Percentiles rank a stretch among this genome's conserved stretches.
These are phyloP conservation scores for Lasioglossum vierecki DNA, from an alignment of 2,888 invertebrate species.

Conservation along the genomic window DNA sequence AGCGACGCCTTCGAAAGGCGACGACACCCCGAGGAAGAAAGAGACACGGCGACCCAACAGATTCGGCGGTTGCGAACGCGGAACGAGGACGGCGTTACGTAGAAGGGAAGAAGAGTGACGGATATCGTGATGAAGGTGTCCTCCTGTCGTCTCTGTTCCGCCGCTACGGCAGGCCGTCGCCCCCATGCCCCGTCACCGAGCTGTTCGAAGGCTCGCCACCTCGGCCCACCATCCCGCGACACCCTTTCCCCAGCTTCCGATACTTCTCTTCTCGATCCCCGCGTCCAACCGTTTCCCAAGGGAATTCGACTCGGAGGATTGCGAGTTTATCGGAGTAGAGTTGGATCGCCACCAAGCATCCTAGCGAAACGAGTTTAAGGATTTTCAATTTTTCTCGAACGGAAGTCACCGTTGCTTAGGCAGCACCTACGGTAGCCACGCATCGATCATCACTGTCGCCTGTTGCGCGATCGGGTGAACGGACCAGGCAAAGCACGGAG, in stretches of 20 bases:
- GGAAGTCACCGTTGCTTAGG: slow-evolving; percentile 66
- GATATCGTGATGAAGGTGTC: slow-evolving; percentile 82
- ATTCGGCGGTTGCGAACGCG: slow-evolving; percentile 56
- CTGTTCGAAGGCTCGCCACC: slow-evolving; percentile 28
- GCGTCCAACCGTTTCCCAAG: slow-evolving; percentile 34
- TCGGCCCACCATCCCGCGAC: slow-evolving; percentile 42
- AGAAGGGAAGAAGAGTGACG: slow-evolving; percentile 78
- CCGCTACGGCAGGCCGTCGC: slow-evolving; percentile 61
- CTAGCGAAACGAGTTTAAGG: slow-evolving; percentile 73
- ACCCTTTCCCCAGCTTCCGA: slow-evolving; percentile 28
- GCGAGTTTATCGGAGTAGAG: background rate
- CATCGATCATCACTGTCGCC: slow-evolving; percentile 83
- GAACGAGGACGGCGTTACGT: slow-evolving; percentile 48
- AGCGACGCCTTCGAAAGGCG: slow-evolving; percentile 81
- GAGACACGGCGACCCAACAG: slow-evolving; percentile 64
- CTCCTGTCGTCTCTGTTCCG: slow-evolving; percentile 77
- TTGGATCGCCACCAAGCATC: background rate
- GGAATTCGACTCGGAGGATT: background rate
- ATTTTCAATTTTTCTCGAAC: slow-evolving; percentile 75
- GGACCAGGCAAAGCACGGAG: slow-evolving; percentile 52
- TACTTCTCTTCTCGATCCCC: slow-evolving; percentile 31
- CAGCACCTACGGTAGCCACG: slow-evolving; percentile 71
- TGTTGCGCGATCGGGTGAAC: slow-evolving; percentile 77
- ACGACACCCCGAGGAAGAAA: slow-evolving; percentile 77
- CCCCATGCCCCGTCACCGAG: slow-evolving; percentile 11